Conservation (phyloP, 1,140 invertebrate genomes). For the Anastrepha ludens region DNA sequence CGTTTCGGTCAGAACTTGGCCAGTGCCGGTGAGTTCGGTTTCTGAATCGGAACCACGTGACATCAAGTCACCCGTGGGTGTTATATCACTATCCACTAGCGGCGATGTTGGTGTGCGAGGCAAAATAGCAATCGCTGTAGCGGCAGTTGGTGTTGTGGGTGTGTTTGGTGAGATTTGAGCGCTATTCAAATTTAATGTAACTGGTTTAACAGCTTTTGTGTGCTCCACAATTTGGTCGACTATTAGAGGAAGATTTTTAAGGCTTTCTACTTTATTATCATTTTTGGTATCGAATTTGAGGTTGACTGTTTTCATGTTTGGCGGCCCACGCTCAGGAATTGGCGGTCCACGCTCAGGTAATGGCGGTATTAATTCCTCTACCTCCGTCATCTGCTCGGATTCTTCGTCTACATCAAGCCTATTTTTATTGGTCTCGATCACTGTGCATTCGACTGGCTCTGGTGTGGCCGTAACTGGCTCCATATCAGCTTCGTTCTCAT, state of each 20-base stretch:
- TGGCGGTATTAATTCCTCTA: slow-evolving; percentile 50
- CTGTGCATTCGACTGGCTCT: slow-evolving; percentile 67
- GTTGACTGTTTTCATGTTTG: slow-evolving; percentile 59
- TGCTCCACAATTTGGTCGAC: slow-evolving; percentile 63
- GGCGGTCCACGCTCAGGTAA: slow-evolving; percentile 58
- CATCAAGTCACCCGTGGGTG: slow-evolving; percentile 66
- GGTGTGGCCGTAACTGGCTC: slow-evolving; percentile 70
- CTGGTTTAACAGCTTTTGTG: slow-evolving; percentile 67
- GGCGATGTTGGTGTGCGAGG: slow-evolving; percentile 59
- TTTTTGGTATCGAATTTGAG: slow-evolving; percentile 72
- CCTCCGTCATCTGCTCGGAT: neutral
- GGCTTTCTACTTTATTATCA: slow-evolving; percentile 72
- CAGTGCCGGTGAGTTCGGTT: slow-evolving; percentile 79
- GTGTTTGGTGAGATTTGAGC: slow-evolving; percentile 57
- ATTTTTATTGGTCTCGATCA: slow-evolving; percentile 63
- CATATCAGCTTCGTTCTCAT: slow-evolving; percentile 64
- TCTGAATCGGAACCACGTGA: slow-evolving; percentile 74
- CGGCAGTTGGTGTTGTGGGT: slow-evolving; percentile 65
- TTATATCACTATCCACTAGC: slow-evolving; percentile 70
- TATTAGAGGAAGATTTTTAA: slow-evolving; percentile 71
- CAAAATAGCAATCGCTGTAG: neutral
- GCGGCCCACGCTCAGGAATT: slow-evolving; percentile 67
- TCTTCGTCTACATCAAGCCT: neutral
- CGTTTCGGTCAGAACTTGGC: slow-evolving; percentile 85
- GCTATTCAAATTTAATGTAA: slow-evolving; percentile 63